Evolutionary conservation across 2,113 vertebrate species (phyloP).

Genomic region (Sander lucioperca): DNA sequence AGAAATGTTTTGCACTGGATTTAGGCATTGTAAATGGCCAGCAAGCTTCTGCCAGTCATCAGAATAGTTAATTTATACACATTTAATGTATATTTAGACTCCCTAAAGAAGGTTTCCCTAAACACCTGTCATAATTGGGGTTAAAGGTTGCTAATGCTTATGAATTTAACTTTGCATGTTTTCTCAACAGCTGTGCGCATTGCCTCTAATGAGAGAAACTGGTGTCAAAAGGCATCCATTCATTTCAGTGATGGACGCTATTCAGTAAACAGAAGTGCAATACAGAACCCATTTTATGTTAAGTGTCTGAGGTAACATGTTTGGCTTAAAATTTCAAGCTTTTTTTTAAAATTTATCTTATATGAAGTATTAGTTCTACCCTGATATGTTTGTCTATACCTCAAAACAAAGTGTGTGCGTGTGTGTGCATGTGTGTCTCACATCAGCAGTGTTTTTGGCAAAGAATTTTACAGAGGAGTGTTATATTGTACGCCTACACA

Average conservation of each 20-base stretch:
- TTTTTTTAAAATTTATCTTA: conserved; percentile 1
- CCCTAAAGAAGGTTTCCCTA: conserved; percentile 1
- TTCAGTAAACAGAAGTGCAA: background rate
- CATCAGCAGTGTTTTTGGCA: conserved; percentile 20
- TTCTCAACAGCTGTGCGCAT: background rate
- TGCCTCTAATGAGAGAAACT: background rate
- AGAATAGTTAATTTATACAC: conserved; percentile 45
- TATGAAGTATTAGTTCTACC: conserved; percentile 62
- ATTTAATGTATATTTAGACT: conserved; percentile 49
- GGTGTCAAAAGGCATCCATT: background rate
- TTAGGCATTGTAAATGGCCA: conserved; percentile 22
- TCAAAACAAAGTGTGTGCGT: conserved; percentile 9
- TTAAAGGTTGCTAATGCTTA: background rate
- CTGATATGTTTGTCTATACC: conserved; percentile 48
- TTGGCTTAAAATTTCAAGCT: background rate
- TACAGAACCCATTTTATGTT: background rate
- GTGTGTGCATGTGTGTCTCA: background rate
- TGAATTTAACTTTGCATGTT: background rate
- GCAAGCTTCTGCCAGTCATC: conserved; percentile 14
- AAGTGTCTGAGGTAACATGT: conserved; percentile 16
- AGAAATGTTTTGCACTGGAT: conserved; percentile 44
- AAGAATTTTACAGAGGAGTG: conserved; percentile 3
- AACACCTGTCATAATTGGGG: background rate
- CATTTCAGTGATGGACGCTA: background rate
- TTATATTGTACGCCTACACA: background rate